A percentile compares a stretch with the other conserved stretches of the same genome.
phyloP scores from a whole-genome alignment of 2,113 vertebrate genomes.

The Burhinus oedicnemus region DNA sequence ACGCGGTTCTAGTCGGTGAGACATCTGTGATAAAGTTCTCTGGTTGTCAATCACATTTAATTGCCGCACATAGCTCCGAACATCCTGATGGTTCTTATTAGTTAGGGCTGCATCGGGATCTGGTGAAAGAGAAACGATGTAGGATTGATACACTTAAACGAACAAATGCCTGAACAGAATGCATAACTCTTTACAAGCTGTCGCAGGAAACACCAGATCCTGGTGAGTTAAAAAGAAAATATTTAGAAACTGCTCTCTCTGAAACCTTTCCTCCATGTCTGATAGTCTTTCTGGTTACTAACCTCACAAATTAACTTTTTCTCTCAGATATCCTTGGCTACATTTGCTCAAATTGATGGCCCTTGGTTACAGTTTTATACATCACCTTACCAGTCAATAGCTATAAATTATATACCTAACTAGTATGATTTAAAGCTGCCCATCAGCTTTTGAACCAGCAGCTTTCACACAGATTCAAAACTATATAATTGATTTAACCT shows the following conservation, averaged over 20 bases:
- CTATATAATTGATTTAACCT: not conserved
- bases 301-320: slow-evolving; percentile 21
- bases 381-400: not conserved
- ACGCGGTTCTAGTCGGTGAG: slow-evolving; percentile 92
- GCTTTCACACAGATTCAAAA: not conserved
- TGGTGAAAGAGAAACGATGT: slow-evolving; percentile 69
- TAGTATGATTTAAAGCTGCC: not conserved
- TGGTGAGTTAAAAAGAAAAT: slow-evolving; percentile 32
- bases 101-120: slow-evolving; percentile 88
- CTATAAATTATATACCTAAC: not conserved
- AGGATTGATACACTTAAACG: slow-evolving; percentile 54
- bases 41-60: slow-evolving; percentile 98
- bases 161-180: slow-evolving; percentile 50
- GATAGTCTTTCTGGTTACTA: slow-evolving; percentile 9
- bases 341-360: slow-evolving; percentile 11
- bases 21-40: slow-evolving; percentile 95
- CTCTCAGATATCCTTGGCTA: slow-evolving; percentile 17
- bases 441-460: slow-evolving; percentile 23
- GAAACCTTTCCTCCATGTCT: slow-evolving; percentile 13
- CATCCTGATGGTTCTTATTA: slow-evolving; percentile 94
- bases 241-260: slow-evolving; percentile 7
- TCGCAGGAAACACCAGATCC: slow-evolving; percentile 26
- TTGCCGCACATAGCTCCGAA: slow-evolving; percentile 92
- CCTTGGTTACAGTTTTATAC: not conserved
- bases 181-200: not conserved